A percentile compares a stretch with the other conserved stretches of the same genome.
These are phyloP conservation scores for Clunio marinus DNA, from an alignment of 2,888 invertebrate species.

Conservation along the genomic window DNA sequence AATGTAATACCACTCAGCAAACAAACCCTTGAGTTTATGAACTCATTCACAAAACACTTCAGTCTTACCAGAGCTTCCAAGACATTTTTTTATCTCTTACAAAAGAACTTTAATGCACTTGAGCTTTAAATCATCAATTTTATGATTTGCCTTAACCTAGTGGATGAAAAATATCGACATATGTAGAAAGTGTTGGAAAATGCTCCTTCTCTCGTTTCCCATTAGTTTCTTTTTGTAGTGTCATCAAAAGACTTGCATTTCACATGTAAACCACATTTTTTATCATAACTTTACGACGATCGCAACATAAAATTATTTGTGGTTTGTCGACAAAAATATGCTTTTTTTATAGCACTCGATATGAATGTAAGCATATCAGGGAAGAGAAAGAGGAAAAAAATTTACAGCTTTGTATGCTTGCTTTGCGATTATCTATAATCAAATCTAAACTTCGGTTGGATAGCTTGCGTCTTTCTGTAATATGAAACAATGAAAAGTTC, in stretches of 20 bases:
- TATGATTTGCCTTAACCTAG: not conserved
- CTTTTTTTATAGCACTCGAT: not conserved
- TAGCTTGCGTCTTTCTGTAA: not conserved
- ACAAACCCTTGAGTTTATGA: too few relatives aligned
- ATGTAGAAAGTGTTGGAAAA: not conserved
- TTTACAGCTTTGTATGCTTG: not conserved
- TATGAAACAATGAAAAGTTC: not conserved
- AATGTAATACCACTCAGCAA: too few relatives aligned
- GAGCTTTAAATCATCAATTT: not conserved
- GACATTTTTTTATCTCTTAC: not conserved
- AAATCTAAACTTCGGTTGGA: not conserved
- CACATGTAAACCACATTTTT: conserved; percentile 1
- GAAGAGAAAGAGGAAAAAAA: too few relatives aligned
- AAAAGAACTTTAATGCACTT: not conserved
- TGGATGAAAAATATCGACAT: not conserved
- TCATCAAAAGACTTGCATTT: not conserved
- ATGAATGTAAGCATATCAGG: not conserved
- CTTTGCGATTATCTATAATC: not conserved
- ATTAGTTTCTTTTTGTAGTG: not conserved
- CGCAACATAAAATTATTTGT: not conserved
- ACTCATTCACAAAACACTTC: too few relatives aligned
- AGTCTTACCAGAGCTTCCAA: too few relatives aligned
- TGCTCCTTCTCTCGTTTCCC: not conserved
- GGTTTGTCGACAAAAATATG: conserved; percentile 10
- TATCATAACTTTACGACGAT: conserved; percentile 6